Percentiles rank a stretch among this genome's conserved stretches.
Evolutionary conservation across 2,888 invertebrate genomes (phyloP).

Genomic region (Oxystoma pomonae): DNA sequence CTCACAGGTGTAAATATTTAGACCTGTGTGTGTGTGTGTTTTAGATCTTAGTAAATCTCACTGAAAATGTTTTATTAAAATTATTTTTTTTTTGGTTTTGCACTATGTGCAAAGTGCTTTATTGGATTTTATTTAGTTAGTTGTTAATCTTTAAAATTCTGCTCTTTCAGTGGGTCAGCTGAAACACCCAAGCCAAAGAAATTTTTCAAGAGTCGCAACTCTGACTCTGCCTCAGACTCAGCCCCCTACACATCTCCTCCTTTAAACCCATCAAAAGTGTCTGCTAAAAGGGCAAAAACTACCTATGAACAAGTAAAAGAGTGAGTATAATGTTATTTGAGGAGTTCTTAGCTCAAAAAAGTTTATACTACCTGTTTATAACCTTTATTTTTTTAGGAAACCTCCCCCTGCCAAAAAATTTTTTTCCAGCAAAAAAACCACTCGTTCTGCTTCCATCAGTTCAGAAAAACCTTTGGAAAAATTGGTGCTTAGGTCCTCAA

Average conservation of each 20-base stretch:
- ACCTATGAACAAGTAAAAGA: slow-evolving; percentile 20
- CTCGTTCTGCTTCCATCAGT: not conserved
- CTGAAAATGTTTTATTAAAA: no score
- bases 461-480: not conserved
- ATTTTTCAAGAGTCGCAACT: slow-evolving; percentile 81
- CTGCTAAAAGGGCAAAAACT: slow-evolving; percentile 31
- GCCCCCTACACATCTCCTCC: slow-evolving; percentile 27
- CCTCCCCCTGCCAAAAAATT: slow-evolving; percentile 33
- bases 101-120: no score
- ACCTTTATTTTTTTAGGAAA: not conserved
- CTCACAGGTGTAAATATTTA: no score
- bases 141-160: no score
- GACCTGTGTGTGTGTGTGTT: no score
- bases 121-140: no score
- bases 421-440: slow-evolving; percentile 33
- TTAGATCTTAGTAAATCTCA: no score
- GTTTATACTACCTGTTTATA: no score
- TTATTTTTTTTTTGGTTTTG: no score
- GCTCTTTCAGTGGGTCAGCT: slow-evolving; percentile 30
- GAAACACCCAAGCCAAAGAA: slow-evolving; percentile 72
- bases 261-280: slow-evolving; percentile 26
- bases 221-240: slow-evolving; percentile 36
- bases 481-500: not conserved
- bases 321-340: no score
- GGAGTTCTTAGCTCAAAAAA: no score